phyloP scores from a whole-genome alignment of 1,140 invertebrate genomes.

The Protaetia brevitarsis region DNA sequence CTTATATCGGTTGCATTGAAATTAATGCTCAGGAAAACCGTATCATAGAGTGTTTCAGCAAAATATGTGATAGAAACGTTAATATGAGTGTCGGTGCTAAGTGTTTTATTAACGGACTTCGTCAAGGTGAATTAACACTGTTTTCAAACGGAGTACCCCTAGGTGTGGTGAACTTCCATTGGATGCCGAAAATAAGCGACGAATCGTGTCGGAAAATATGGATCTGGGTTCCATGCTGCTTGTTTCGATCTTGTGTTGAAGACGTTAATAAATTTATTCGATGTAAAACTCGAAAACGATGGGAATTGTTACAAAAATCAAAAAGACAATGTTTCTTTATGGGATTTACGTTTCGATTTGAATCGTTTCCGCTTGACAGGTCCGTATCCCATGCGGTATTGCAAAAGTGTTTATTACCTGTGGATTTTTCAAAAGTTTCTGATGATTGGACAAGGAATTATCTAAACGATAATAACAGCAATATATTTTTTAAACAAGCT shows the following conservation, averaged over 20 bases:
- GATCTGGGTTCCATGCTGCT: constrained; percentile 87
- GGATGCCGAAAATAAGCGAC: constrained; percentile 57
- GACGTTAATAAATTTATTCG: constrained; percentile 60
- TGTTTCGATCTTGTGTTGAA: constrained; percentile 61
- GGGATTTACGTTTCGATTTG: constrained; percentile 64
- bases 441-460: constrained; percentile 36
- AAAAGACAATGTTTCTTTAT: neutral
- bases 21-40: constrained; percentile 58
- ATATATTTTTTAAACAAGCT: constrained; percentile 47
- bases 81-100: constrained; percentile 70
- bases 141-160: constrained; percentile 67
- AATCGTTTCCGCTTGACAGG: constrained; percentile 81
- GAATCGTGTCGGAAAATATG: constrained; percentile 59
- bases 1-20: constrained; percentile 76
- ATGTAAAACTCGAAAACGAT: constrained; percentile 44
- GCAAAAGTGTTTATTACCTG: constrained; percentile 54
- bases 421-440: constrained; percentile 44
- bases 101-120: constrained; percentile 61
- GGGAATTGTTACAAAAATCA: constrained; percentile 2
- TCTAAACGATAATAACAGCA: constrained; percentile 36
- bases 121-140: constrained; percentile 67
- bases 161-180: constrained; percentile 47
- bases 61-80: constrained; percentile 57
- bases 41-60: constrained; percentile 59
- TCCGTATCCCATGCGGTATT: constrained; percentile 69